These are phyloP conservation scores for Drosophila testacea DNA, from an alignment of 2,888 invertebrate species.

Conservation along the genomic window DNA sequence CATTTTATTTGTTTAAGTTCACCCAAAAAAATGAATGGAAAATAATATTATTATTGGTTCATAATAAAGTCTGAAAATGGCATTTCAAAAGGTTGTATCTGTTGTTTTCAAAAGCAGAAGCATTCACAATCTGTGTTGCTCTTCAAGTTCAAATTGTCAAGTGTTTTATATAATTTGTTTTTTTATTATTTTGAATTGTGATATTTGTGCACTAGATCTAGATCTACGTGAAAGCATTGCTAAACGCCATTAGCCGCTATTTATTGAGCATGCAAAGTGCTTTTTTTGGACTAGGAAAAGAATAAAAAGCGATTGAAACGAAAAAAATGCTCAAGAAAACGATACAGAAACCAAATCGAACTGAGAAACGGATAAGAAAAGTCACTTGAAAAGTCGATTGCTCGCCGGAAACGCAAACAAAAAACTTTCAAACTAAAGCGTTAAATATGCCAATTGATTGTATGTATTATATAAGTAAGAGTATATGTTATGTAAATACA, in stretches of 20 bases:
- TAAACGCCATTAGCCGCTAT: conserved; percentile 60
- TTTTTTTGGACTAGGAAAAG: conserved; percentile 34
- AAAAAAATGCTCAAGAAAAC: conserved; percentile 18
- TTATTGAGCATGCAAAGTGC: conserved; percentile 71
- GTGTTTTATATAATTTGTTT: conserved; percentile 28
- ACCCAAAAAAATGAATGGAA: neutral
- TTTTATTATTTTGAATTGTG: conserved; percentile 35
- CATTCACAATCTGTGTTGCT: conserved; percentile 36
- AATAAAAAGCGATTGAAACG: conserved; percentile 37
- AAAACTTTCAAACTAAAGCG: conserved; percentile 31
- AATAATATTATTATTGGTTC: conserved; percentile 9
- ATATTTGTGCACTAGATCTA: conserved; percentile 48
- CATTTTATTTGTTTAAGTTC: neutral
- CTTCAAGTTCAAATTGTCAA: conserved; percentile 41
- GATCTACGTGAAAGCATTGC: conserved; percentile 67
- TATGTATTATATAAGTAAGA: conserved; percentile 24
- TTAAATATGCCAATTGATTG: conserved; percentile 58
- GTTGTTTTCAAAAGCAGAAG: conserved; percentile 17
- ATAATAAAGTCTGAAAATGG: conserved; percentile 26
- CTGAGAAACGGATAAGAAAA: conserved; percentile 26
- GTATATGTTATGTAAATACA: conserved; percentile 39
- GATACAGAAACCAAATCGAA: conserved; percentile 25
- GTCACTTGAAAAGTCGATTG: conserved; percentile 45
- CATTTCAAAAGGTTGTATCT: conserved; percentile 30
- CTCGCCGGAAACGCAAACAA: conserved; percentile 33